These are phyloP conservation scores for Lucilia cuprina DNA, from an alignment of 1,140 invertebrate genomes.

Conservation along the genomic window DNA sequence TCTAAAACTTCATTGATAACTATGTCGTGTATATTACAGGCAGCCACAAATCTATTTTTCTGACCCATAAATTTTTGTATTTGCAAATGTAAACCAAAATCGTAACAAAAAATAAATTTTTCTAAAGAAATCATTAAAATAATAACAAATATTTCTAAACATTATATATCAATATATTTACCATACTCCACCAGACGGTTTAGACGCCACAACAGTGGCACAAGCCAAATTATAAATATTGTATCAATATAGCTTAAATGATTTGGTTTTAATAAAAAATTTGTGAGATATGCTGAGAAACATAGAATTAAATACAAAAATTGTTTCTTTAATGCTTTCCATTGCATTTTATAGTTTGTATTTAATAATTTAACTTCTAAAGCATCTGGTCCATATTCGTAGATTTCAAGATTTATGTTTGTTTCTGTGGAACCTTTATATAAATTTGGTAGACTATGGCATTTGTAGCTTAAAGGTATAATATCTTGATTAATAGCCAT, in stretches of 20 bases:
- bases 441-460: background rate
- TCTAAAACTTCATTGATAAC: constrained; percentile 71
- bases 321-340: background rate
- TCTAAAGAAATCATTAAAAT: constrained; percentile 55
- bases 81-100: constrained; percentile 66
- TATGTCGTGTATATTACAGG: constrained; percentile 65
- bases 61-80: constrained; percentile 59
- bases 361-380: constrained; percentile 32
- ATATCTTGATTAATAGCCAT: background rate
- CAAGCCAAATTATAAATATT: background rate
- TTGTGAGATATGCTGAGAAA: background rate
- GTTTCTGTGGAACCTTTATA: constrained; percentile 22
- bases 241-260: background rate
- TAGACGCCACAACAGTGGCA: background rate
- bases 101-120: constrained; percentile 65
- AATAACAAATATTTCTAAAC: background rate
- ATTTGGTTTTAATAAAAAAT: background rate
- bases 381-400: constrained; percentile 33
- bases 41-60: constrained; percentile 64
- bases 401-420: constrained; percentile 29
- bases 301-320: background rate
- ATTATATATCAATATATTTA: background rate
- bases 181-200: background rate
- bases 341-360: constrained; percentile 9
- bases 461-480: background rate